Conservation (phyloP, 2,113 vertebrate genomes). For the Calonectris borealis region DNA sequence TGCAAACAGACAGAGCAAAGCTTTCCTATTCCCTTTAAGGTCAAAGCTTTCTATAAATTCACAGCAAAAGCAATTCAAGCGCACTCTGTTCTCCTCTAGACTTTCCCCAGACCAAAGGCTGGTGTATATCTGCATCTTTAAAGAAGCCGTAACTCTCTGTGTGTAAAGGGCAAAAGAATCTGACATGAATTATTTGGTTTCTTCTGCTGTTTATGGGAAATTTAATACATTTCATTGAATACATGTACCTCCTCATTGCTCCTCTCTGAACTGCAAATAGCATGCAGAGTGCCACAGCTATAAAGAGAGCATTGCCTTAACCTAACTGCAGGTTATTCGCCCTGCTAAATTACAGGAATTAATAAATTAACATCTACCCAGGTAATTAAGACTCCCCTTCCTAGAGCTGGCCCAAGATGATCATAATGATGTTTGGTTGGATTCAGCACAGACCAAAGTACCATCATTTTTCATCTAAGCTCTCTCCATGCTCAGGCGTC, state of each 20-base stretch:
- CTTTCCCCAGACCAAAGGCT: not conserved
- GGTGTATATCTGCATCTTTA: not conserved
- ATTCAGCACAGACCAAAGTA: not conserved
- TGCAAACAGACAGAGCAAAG: constrained; percentile 21
- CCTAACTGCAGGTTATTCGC: not conserved
- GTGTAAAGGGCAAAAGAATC: not conserved
- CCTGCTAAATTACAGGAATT: not conserved
- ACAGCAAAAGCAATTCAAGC: not conserved
- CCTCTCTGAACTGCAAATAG: not conserved
- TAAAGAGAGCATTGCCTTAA: not conserved
- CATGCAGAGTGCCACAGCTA: not conserved
- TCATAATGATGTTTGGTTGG: not conserved
- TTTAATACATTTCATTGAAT: not conserved
- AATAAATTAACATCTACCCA: not conserved
- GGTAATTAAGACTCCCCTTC: not conserved
- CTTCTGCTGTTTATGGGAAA: not conserved
- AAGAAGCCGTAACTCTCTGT: not conserved
- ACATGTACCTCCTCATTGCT: not conserved
- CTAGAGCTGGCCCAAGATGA: not conserved
- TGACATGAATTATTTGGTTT: not conserved
- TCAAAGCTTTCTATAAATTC: not conserved
- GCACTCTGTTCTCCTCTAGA: not conserved
- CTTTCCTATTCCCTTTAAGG: constrained; percentile 8
- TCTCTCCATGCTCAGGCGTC: not conserved
- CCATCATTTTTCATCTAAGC: not conserved